phyloP scores from a whole-genome alignment of 2,888 invertebrate species.

The Clusia tigrina region DNA sequence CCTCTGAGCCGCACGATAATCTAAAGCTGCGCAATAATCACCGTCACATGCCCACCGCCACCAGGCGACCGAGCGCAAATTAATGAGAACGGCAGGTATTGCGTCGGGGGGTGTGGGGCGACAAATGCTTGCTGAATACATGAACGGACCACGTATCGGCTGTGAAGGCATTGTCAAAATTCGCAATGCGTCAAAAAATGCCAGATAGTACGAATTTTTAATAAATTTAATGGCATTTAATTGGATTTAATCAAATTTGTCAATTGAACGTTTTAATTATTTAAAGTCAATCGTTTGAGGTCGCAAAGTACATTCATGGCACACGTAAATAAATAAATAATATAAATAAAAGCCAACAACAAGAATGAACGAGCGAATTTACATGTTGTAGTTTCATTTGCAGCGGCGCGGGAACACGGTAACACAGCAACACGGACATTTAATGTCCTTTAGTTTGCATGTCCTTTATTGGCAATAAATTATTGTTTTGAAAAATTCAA shows the following conservation, averaged over 20 bases:
- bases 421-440: constrained; percentile 39
- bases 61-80: too few species aligned
- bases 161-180: too few species aligned
- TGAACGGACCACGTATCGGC: too few species aligned
- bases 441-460: constrained; percentile 23
- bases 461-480: constrained; percentile 39
- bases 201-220: constrained; percentile 26
- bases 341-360: constrained; percentile 10
- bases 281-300: constrained; percentile 56
- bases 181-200: too few species aligned
- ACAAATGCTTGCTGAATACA: too few species aligned
- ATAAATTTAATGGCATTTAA: constrained; percentile 56
- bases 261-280: constrained; percentile 58
- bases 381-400: constrained; percentile 9
- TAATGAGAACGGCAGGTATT: too few species aligned
- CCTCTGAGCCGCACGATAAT: too few species aligned
- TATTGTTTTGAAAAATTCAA: constrained; percentile 48
- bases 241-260: constrained; percentile 58
- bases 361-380: constrained; percentile 2
- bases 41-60: too few species aligned
- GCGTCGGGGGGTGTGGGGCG: too few species aligned
- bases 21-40: too few species aligned
- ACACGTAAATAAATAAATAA: constrained; percentile 4
- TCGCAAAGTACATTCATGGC: constrained; percentile 14
- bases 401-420: constrained; percentile 2